phyloP scores from a whole-genome alignment of 37 sponge, comb jelly and placozoan genomes.

The Crambe crambe region DNA sequence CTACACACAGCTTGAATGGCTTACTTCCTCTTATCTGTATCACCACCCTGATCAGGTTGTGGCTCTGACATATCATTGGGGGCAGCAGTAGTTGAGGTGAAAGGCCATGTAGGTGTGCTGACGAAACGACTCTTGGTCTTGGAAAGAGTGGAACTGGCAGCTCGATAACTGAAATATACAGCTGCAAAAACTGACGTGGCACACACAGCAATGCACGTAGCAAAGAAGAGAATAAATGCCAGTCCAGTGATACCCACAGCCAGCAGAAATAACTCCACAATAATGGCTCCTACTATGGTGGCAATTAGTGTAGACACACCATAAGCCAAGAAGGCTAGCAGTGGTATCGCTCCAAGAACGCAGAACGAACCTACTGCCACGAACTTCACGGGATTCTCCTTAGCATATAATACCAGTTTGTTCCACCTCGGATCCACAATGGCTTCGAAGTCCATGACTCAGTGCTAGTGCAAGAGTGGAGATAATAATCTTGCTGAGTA shows the following conservation, averaged over 20 bases:
- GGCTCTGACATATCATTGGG: background rate
- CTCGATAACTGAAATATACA: constrained; percentile 16
- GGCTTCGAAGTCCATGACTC: too few relatives aligned
- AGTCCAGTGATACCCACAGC: constrained; percentile 29
- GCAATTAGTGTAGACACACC: constrained; percentile 37
- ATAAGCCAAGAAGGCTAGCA: constrained; percentile 42
- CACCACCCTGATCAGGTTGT: background rate
- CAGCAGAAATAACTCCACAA: constrained; percentile 38
- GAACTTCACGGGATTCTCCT: constrained; percentile 36
- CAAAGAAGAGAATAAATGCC: constrained; percentile 42
- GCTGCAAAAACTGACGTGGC: constrained; percentile 19
- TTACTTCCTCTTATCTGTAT: constrained; percentile 46
- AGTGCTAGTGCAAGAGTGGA: background rate
- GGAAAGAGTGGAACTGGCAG: background rate
- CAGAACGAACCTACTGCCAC: constrained; percentile 24
- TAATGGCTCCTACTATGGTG: constrained; percentile 41
- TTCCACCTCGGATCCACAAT: background rate
- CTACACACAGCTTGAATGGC: background rate
- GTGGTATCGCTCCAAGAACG: constrained; percentile 24
- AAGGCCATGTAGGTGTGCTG: background rate
- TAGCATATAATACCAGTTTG: constrained; percentile 9
- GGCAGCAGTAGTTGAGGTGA: background rate
- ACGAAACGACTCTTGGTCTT: background rate
- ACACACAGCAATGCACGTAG: constrained; percentile 24
- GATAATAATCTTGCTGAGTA: background rate